A percentile compares a stretch with the other conserved stretches of the same genome.
phyloP scores from a whole-genome alignment of 2,113 vertebrate genomes.

The Sinocyclocheilus anophthalmus region DNA sequence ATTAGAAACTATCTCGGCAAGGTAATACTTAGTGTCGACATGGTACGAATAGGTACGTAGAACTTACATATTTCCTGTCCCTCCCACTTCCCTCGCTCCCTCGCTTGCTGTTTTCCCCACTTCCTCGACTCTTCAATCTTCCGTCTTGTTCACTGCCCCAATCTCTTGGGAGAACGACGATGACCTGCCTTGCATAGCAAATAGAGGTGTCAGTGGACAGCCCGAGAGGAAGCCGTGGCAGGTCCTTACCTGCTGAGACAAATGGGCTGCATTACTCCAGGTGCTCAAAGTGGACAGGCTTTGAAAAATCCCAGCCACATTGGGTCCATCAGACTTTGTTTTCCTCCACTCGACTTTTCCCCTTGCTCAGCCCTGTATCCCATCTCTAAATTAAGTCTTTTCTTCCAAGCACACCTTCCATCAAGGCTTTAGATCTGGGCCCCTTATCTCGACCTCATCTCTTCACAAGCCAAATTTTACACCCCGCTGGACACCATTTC shows the following conservation, averaged over 20 bases:
- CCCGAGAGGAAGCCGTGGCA: constrained; percentile 59
- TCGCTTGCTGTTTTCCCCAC: constrained; percentile 4
- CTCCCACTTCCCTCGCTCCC: not conserved
- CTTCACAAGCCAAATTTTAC: constrained; percentile 52
- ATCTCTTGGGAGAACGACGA: constrained; percentile 26
- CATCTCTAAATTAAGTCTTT: constrained; percentile 53
- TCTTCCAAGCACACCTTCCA: constrained; percentile 51
- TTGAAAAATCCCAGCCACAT: constrained; percentile 38
- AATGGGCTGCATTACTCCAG: constrained; percentile 59
- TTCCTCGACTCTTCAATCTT: constrained; percentile 17
- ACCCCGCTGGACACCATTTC: constrained; percentile 48
- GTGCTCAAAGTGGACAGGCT: constrained; percentile 34
- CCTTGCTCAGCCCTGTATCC: constrained; percentile 27
- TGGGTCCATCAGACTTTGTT: constrained; percentile 44
- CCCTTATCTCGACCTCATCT: constrained; percentile 52
- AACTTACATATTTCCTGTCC: constrained; percentile 54
- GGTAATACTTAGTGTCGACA: constrained; percentile 28
- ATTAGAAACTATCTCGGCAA: constrained; percentile 52
- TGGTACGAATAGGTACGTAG: constrained; percentile 40
- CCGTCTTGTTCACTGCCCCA: not conserved
- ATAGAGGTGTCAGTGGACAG: constrained; percentile 36
- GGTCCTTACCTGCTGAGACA: constrained; percentile 56
- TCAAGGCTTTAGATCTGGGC: constrained; percentile 27
- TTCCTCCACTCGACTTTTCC: constrained; percentile 10
- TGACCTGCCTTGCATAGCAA: constrained; percentile 55